These are phyloP conservation scores for Oophaga sylvatica DNA, from an alignment of 2,797 vertebrate species.

Conservation along the genomic window DNA sequence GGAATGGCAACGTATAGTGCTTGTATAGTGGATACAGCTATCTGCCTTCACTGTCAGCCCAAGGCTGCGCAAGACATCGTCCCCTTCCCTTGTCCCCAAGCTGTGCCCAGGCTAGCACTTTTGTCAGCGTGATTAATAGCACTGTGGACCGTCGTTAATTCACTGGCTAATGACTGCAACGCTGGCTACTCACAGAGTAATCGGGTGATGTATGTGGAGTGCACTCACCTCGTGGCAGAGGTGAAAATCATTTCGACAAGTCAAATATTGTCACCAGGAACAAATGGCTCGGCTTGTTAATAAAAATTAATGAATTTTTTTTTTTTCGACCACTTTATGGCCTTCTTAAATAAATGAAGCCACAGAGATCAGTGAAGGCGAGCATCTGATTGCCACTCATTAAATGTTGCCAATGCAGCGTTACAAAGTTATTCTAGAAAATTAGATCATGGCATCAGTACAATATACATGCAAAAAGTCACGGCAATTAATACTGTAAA, in stretches of 20 bases:
- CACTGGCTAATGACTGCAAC: constrained; percentile 97
- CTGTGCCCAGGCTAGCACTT: constrained; percentile 85
- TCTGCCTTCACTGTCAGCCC: constrained; percentile 59
- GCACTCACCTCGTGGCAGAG: constrained; percentile 90
- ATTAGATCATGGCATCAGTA: neutral
- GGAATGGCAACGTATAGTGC: neutral
- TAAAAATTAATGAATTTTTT: constrained; percentile 95
- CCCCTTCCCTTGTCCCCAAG: constrained; percentile 74
- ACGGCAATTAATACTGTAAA: neutral
- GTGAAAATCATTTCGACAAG: constrained; percentile 96
- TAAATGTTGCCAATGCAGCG: constrained; percentile 70
- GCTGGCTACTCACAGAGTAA: constrained; percentile 84
- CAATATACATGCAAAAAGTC: neutral
- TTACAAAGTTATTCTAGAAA: constrained; percentile 3
- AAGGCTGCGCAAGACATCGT: constrained; percentile 68
- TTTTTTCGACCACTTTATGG: constrained; percentile 53
- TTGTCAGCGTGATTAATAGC: constrained; percentile 99
- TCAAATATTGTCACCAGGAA: constrained; percentile 89
- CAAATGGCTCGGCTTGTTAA: constrained; percentile 89
- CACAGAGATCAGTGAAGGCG: constrained; percentile 67
- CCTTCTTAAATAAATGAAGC: constrained; percentile 86
- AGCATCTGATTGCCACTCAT: constrained; percentile 72
- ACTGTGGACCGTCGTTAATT: constrained; percentile 94
- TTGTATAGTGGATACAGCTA: neutral
- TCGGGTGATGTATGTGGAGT: constrained; percentile 95